A percentile compares a stretch with the other conserved stretches of the same genome.
phyloP scores from a whole-genome alignment of 1,140 invertebrate species.

The Melitaea cinxia region DNA sequence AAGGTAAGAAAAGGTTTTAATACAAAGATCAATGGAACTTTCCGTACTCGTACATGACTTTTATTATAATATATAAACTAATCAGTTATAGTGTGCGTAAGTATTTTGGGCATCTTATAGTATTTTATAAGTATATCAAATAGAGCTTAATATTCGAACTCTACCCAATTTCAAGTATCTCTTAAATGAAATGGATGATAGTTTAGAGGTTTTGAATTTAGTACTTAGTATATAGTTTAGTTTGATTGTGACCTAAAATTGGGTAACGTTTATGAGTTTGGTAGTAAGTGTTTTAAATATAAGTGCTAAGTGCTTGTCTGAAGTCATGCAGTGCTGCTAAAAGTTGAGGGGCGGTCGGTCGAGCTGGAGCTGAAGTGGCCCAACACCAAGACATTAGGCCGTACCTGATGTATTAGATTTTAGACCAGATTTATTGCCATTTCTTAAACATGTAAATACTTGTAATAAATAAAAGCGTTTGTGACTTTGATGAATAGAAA shows the following conservation, averaged over 20 bases:
- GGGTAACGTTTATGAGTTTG: too few relatives aligned
- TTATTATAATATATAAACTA: not conserved
- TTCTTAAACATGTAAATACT: too few relatives aligned
- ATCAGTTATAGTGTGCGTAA: not conserved
- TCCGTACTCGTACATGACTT: too few relatives aligned
- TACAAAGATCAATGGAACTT: too few relatives aligned
- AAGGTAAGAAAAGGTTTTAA: not conserved
- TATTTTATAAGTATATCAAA: too few relatives aligned
- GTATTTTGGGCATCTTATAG: not conserved
- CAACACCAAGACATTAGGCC: slow-evolving; percentile 96
- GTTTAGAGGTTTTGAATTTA: too few relatives aligned
- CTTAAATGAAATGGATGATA: too few relatives aligned
- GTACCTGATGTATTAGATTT: slow-evolving; percentile 83
- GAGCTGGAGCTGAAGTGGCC: slow-evolving; percentile 88
- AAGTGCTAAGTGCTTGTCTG: slow-evolving; percentile 90
- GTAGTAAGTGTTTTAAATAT: slow-evolving; percentile 81
- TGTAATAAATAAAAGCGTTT: too few relatives aligned
- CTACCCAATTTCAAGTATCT: too few relatives aligned
- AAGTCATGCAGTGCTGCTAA: slow-evolving; percentile 94
- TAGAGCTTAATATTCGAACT: too few relatives aligned
- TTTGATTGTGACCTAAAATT: not conserved
- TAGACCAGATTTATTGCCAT: not conserved
- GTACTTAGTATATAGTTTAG: too few relatives aligned
- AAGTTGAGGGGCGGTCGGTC: slow-evolving; percentile 93
- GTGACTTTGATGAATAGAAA: too few relatives aligned